Conservation (phyloP, 92 coral and sea anemone species). For the Blastomussa wellsi region DNA sequence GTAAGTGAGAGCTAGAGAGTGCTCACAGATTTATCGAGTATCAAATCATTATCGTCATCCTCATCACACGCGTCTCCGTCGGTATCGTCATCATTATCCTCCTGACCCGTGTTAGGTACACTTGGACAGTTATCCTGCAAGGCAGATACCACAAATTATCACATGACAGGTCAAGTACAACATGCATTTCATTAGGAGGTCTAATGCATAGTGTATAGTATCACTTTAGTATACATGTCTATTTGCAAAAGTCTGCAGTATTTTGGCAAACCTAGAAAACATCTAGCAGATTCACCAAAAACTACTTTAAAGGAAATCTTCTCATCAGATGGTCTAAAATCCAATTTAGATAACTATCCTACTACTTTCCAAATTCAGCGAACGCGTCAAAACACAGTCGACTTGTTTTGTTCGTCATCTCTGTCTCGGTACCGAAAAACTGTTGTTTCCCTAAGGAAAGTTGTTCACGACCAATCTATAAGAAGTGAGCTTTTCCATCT, state of each 20-base stretch:
- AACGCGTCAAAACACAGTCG: no score
- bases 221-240: background rate
- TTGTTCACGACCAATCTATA: no score
- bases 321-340: background rate
- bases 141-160: background rate
- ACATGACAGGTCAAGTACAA: background rate
- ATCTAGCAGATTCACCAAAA: background rate
- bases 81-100: slow-evolving; percentile 80
- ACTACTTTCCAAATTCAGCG: background rate
- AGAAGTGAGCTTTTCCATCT: no score
- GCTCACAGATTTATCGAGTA: slow-evolving; percentile 57
- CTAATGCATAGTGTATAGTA: background rate
- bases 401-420: no score
- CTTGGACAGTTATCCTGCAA: slow-evolving; percentile 87
- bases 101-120: slow-evolving; percentile 92
- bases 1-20: background rate
- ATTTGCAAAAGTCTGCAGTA: background rate
- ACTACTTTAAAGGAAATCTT: background rate
- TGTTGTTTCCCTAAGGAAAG: no score
- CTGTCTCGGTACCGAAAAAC: no score
- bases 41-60: slow-evolving; percentile 79
- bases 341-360: background rate
- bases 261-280: background rate
- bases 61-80: slow-evolving; percentile 79
- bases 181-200: background rate